Percentiles rank a stretch among this genome's conserved stretches.
Evolutionary conservation across 2,113 vertebrate genomes (phyloP).

Genomic region (Saccopteryx leptura): DNA sequence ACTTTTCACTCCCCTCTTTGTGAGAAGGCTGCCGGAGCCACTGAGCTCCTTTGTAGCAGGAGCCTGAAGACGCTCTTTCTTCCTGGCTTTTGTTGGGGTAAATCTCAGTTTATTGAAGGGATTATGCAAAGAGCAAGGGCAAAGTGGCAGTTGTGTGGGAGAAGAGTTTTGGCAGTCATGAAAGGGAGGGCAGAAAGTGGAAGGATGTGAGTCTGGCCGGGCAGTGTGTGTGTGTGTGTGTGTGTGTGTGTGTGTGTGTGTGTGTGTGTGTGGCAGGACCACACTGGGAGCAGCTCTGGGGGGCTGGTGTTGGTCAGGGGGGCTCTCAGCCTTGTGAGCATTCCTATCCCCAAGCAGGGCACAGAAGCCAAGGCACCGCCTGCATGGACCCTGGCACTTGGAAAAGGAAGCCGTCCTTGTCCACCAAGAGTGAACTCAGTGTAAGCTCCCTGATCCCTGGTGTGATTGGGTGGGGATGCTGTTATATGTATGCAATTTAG

Average conservation of each 20-base stretch:
- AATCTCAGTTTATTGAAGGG: slow-evolving; percentile 58
- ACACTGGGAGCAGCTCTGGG: no score
- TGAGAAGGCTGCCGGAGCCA: not conserved
- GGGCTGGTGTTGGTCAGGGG: no score
- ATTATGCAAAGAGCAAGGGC: slow-evolving; percentile 55
- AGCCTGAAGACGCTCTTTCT: slow-evolving; percentile 10
- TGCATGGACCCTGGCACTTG: no score
- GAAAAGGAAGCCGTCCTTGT: not conserved
- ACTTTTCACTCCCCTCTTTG: not conserved
- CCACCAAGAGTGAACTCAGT: no score
- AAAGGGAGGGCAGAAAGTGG: not conserved
- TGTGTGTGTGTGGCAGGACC: no score
- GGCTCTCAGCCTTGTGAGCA: not conserved
- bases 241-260: no score
- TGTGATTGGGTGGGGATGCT: no score
- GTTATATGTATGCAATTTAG: no score
- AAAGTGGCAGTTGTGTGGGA: not conserved
- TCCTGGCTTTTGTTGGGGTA: slow-evolving; percentile 53
- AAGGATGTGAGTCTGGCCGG: not conserved
- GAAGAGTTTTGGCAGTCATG: not conserved
- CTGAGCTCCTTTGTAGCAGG: not conserved
- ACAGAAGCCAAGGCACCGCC: not conserved
- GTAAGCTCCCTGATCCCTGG: not conserved
- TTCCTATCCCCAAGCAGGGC: not conserved
- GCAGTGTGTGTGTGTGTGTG: no score